Base-by-base conservation (phyloP, 2,797 vertebrate species). In the Amphiprion clarkii region DNA sequence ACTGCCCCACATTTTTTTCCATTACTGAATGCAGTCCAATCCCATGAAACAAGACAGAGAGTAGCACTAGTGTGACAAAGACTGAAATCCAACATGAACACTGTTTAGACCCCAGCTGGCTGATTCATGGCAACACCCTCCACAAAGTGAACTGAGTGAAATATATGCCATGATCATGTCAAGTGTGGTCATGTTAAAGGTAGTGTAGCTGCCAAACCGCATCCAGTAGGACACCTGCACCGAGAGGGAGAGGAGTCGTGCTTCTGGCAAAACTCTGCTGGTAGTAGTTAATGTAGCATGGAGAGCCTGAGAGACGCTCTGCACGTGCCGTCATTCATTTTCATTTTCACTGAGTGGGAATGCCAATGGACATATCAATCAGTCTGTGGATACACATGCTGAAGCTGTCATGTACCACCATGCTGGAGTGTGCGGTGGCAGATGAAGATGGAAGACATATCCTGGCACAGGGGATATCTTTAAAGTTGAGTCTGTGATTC, bases 331-430 rank as follows among this genome's bases (percentile, higher is more conserved):
- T 86, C 90, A 91, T 89, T 92, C 86, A 87, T 91, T 91, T 86
- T 83, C 79, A 89, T 92, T 88, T 86, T 76, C 54, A 66, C 82
- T 53, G 88, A 82, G 80, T 63, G 66, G 68, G 68, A 78, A 62
- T 83, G 86, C 71, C 88, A 67, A 78, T 74, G 71, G 84, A 92
- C 85, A 89, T 86, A 92, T 93, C 89, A 85, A 91, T 93, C 92
- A 88, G 88, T 64, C 39, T 16, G 65, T 49, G 69, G 85, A 86
- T 69, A 66, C 78, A 77, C 76, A 27, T 59, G 57, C 81, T 68
- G 81, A 76, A 85, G 84, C 82, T 92, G 88, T 91, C 90, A 84
- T 83, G 81, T 80, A 83, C 71, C 67, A 55, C 68, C 78, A 19
- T n/a, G 71, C 68, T 31, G 60, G 74, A 85, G 72, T 39, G 75